Base-by-base conservation (phyloP, 1,140 invertebrate species). In the Chymomyza costata region DNA sequence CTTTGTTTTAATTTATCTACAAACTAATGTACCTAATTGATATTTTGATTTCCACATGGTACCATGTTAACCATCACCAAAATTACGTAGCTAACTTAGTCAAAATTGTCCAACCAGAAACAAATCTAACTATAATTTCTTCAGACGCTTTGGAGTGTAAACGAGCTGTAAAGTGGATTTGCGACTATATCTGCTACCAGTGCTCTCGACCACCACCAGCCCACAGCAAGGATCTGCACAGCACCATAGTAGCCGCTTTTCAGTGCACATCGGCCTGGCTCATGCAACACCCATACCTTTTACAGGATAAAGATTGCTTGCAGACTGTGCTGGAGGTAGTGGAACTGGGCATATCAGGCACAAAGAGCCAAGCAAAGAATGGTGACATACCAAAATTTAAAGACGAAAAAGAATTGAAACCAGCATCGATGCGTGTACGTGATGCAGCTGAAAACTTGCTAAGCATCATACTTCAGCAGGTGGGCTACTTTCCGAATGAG, bases 201-300 rank as follows among this genome's bases (percentile, higher is more conserved):
- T 98, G 98, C 88, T 96, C 93, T 60, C 90, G 97, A 43, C 97
- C 97, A 13, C 96, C 97, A 17, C 95, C 92, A 37, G 93, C 93
- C 37, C 98, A 99, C 89, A 98, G 97, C 5, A 95, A 96, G 86
- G 97, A 99, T 88, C 90, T 99, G 46, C 98, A 99, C 88, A 99
- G 97, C 3, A 96, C 96, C 52, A 98, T 98, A 58, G 96, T 98
- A 14, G 95, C 96, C 13, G 96, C 97, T 0, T 98, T 96, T 86
- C 90, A 92, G 39, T 97, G 96, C 83, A 91, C 97, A 21, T 93
- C 93, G 6, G 91, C 94, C 19, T 99, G 98, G 97, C 88, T 99
- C 32, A 90, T 95, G 43, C 92, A 95, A 51, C 94, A 95, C 89
- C 93, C 92, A 14, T 93, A 92, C 85, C 88, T 98, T 30, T 88